Percentiles rank a stretch among this genome's conserved stretches.
These are phyloP conservation scores for Ornithorhynchus anatinus DNA, from an alignment of 2,113 vertebrate species.

Conservation along the genomic window DNA sequence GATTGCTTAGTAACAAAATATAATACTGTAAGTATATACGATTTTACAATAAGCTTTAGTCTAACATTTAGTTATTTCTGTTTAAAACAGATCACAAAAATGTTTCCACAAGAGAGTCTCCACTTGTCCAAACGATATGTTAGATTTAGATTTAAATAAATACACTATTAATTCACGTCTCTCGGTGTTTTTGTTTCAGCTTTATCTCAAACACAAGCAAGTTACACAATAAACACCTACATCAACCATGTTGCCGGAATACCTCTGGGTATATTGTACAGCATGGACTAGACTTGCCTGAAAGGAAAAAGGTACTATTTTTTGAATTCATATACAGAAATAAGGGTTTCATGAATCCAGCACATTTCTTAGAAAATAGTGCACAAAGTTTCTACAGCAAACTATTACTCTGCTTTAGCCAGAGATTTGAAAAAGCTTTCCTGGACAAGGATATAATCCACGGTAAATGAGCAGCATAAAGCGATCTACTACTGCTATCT, in stretches of 20 bases:
- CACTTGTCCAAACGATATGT: constrained; percentile 56
- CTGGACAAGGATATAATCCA: constrained; percentile 28
- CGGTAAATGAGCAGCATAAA: background rate
- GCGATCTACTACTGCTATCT: constrained; percentile 68
- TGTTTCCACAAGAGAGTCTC: constrained; percentile 46
- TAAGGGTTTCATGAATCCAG: constrained; percentile 55
- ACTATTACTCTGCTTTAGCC: constrained; percentile 46
- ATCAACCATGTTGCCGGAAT: constrained; percentile 47
- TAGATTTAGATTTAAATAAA: constrained; percentile 69
- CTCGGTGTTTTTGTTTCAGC: constrained; percentile 41
- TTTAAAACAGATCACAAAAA: constrained; percentile 53
- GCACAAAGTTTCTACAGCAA: constrained; percentile 25
- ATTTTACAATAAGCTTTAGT: constrained; percentile 45
- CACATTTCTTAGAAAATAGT: constrained; percentile 41
- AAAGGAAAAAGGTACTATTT: constrained; percentile 53
- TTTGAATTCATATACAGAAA: constrained; percentile 55
- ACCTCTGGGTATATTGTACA: constrained; percentile 45
- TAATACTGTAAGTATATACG: constrained; percentile 48
- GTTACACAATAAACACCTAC: constrained; percentile 39
- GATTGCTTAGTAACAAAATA: constrained; percentile 67
- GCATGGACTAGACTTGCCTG: constrained; percentile 51
- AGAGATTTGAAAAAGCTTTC: constrained; percentile 39
- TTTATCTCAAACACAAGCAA: constrained; percentile 28
- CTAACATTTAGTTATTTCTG: constrained; percentile 30
- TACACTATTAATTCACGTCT: constrained; percentile 52